These are phyloP conservation scores for Cotesia glomerata DNA, from an alignment of 1,140 invertebrate species.

Conservation along the genomic window DNA sequence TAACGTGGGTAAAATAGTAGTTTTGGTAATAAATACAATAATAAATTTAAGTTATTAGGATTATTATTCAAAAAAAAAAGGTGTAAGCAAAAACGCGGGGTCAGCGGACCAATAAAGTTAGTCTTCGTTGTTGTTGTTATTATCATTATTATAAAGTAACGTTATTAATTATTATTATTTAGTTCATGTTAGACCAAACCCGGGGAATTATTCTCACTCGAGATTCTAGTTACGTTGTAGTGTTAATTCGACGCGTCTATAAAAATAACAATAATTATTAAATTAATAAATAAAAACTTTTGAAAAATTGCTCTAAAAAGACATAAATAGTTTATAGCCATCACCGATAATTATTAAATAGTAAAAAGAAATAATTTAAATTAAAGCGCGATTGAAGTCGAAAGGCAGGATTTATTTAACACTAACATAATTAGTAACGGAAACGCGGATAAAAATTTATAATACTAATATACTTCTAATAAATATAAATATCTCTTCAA, in stretches of 20 bases:
- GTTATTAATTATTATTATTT: conserved; percentile 35
- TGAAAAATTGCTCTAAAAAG: conserved; percentile 54
- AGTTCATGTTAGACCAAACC: conserved; percentile 47
- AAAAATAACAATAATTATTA: conserved; percentile 40
- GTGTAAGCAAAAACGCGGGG: conserved; percentile 5
- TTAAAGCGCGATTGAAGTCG: not conserved
- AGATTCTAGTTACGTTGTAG: conserved; percentile 59
- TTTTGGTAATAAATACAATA: not conserved
- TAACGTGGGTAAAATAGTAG: not conserved
- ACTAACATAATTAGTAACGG: too few relatives aligned
- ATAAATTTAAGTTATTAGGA: not conserved
- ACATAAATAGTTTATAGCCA: conserved; percentile 36
- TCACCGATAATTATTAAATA: conserved; percentile 36
- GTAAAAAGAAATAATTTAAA: conserved; percentile 33
- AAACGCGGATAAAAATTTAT: not conserved
- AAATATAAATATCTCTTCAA: conserved; percentile 25
- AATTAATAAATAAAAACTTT: conserved; percentile 54
- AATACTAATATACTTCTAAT: conserved; percentile 6
- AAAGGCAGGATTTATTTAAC: too few relatives aligned
- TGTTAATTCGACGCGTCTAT: conserved; percentile 34
- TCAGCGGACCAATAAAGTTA: conserved; percentile 46
- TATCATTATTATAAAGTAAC: not conserved
- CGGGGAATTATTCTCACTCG: conserved; percentile 50
- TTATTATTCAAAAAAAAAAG: not conserved
- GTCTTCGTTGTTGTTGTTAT: conserved; percentile 24